Conservation (phyloP, 1,140 invertebrate species). For the Diorhabda sublineata region DNA sequence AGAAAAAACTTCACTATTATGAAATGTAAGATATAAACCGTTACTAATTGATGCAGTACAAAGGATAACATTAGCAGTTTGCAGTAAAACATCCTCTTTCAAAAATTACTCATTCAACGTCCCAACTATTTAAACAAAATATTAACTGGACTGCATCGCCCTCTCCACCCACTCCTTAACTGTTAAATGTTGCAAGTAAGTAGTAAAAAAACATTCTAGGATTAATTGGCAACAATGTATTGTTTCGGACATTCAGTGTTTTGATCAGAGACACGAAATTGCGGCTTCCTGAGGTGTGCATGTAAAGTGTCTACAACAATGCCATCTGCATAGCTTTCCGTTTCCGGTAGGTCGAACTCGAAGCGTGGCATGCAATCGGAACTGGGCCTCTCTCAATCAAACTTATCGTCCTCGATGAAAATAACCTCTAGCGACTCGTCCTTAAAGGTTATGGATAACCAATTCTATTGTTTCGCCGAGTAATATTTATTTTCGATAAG, state of each 20-base stretch:
- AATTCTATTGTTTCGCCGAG: constrained; percentile 42
- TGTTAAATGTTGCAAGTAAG: no score
- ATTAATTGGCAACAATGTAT: not conserved
- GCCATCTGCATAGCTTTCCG: constrained; percentile 47
- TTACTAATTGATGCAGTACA: no score
- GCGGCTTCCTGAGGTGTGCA: constrained; percentile 43
- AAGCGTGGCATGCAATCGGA: constrained; percentile 45
- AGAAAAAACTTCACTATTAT: no score
- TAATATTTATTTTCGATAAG: constrained; percentile 49
- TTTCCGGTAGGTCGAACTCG: constrained; percentile 33
- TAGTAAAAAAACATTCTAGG: no score
- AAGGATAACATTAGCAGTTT: no score
- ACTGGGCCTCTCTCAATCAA: constrained; percentile 45
- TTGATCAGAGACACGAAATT: constrained; percentile 28
- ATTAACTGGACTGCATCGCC: no score
- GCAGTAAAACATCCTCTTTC: no score
- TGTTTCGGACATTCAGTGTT: not conserved
- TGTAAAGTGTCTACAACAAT: constrained; percentile 45
- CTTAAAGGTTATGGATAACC: constrained; percentile 31
- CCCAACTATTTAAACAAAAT: no score
- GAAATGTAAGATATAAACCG: no score
- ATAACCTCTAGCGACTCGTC: constrained; percentile 30
- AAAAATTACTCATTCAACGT: no score
- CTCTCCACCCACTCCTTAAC: no score
- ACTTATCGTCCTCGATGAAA: constrained; percentile 39